Conservation (phyloP, 2,113 vertebrate species). For the Calidris pugnax region DNA sequence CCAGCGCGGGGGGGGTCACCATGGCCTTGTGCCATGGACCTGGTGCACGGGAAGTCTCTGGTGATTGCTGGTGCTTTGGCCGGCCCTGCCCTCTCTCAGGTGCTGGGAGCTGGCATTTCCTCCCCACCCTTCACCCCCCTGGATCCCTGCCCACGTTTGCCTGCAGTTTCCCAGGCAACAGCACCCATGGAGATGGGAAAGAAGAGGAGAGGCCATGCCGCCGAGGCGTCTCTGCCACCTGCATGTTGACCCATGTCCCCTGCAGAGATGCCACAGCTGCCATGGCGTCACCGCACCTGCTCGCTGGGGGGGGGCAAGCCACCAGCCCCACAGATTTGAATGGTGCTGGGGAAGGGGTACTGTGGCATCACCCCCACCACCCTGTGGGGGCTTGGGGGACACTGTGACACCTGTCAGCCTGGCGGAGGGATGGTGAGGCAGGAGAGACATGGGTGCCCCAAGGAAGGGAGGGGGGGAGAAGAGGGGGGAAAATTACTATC, state of each 20-base stretch:
- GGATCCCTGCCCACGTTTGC: slow-evolving; percentile 17
- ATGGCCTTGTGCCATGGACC: accelerated
- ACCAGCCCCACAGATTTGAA: neutral
- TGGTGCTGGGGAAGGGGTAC: neutral
- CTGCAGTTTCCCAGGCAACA: slow-evolving; percentile 4
- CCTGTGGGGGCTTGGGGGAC: accelerated
- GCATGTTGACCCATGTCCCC: neutral
- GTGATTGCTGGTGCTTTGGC: accelerated
- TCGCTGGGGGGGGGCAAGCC: accelerated
- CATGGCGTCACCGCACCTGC: neutral
- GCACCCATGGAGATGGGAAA: neutral
- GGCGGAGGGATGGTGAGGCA: neutral
- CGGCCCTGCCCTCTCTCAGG: neutral
- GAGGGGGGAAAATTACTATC: neutral
- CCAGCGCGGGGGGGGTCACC: accelerated
- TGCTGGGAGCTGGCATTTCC: neutral
- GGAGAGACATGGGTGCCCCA: neutral
- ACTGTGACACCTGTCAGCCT: neutral
- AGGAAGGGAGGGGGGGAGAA: neutral
- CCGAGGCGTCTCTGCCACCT: accelerated
- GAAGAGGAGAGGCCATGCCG: neutral
- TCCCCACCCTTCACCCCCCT: slow-evolving; percentile 33
- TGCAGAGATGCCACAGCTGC: neutral
- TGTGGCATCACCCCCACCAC: neutral
- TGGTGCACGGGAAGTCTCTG: neutral